Evolutionary conservation across 2,888 invertebrate species (phyloP).

Genomic region (Euplagia quadripunctaria): DNA sequence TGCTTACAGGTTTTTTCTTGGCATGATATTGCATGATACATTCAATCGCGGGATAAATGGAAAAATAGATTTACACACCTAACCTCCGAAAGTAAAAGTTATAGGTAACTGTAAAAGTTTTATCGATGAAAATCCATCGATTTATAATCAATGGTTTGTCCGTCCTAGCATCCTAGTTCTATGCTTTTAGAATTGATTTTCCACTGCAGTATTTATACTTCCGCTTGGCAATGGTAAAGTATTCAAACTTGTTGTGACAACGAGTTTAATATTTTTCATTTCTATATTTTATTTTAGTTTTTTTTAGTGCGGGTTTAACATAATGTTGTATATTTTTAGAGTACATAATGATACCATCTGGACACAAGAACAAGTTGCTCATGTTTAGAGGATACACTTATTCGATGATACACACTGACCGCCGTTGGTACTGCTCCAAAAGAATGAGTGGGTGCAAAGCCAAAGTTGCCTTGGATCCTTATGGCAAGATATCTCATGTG

Average conservation of each 20-base stretch:
- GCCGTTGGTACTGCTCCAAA: slow-evolving; percentile 15
- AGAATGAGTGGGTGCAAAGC: slow-evolving; percentile 2
- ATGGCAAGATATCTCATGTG: not conserved
- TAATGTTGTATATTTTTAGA: slow-evolving; percentile 5
- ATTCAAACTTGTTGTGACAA: too few species aligned
- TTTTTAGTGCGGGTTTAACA: not conserved
- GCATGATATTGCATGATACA: too few species aligned
- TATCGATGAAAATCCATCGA: too few species aligned
- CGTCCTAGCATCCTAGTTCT: too few species aligned
- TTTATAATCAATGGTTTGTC: not conserved
- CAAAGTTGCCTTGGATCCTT: not conserved
- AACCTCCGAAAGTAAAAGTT: too few species aligned
- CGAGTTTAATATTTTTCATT: too few species aligned
- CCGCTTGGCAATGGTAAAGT: not conserved
- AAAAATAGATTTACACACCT: too few species aligned
- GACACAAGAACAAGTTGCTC: slow-evolving; percentile 11
- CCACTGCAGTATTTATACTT: not conserved
- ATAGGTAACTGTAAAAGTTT: too few species aligned
- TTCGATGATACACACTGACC: slow-evolving; percentile 7
- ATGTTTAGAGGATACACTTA: slow-evolving; percentile 13
- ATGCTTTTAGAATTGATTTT: not conserved
- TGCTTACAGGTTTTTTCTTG: too few species aligned
- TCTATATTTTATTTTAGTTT: not conserved
- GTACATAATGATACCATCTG: slow-evolving; percentile 17
- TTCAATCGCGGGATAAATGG: too few species aligned